Conservation (phyloP, 2,113 vertebrate species). For the Plotosus lineatus region DNA sequence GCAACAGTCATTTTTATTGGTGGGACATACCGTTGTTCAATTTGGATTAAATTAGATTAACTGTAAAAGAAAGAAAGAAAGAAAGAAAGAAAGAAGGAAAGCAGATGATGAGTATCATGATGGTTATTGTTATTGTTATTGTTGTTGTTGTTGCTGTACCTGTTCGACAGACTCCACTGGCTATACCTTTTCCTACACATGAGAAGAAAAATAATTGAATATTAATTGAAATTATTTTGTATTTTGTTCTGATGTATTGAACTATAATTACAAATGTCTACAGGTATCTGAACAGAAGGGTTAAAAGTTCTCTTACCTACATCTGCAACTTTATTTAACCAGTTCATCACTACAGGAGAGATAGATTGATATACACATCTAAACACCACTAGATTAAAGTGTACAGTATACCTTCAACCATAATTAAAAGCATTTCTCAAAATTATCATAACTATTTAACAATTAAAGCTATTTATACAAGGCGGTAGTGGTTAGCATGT, state of each 20-base stretch:
- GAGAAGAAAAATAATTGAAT: neutral
- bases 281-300: neutral
- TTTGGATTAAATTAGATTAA: constrained; percentile 17
- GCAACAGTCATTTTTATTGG: neutral
- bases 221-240: neutral
- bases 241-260: too few species aligned
- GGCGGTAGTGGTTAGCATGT: too few species aligned
- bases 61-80: neutral
- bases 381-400: too few species aligned
- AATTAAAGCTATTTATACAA: too few species aligned
- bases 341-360: constrained; percentile 51
- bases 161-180: constrained; percentile 51
- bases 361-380: neutral
- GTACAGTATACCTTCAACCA: too few species aligned
- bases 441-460: too few species aligned
- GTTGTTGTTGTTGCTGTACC: neutral
- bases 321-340: constrained; percentile 53
- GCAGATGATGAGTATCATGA: too few species aligned
- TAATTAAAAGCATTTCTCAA: too few species aligned
- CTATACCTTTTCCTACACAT: constrained; percentile 48
- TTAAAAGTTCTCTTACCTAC: constrained; percentile 47
- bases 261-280: too few species aligned
- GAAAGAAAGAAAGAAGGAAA: too few species aligned
- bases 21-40: neutral
- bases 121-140: neutral